A percentile compares a stretch with the other conserved stretches of the same genome.
phyloP scores from a whole-genome alignment of 2,113 vertebrate genomes.

The Xenopus tropicalis region DNA sequence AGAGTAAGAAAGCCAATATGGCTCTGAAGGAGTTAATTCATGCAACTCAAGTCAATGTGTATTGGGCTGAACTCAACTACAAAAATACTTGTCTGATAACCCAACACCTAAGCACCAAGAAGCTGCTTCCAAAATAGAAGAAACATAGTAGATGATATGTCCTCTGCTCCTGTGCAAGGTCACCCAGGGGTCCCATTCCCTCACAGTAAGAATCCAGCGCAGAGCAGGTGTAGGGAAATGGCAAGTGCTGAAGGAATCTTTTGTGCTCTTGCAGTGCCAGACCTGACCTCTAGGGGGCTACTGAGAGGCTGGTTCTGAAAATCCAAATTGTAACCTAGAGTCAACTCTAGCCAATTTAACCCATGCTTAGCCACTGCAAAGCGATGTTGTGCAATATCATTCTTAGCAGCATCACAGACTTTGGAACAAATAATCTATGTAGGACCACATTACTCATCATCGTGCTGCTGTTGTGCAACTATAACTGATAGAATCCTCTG shows the following conservation, averaged over 20 bases:
- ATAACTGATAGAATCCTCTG: too few species aligned
- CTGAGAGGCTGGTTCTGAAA: slow-evolving; percentile 31
- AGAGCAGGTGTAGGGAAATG: slow-evolving; percentile 30
- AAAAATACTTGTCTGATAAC: too few species aligned
- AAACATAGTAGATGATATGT: background rate
- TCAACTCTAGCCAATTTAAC: background rate
- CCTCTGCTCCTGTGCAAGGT: background rate
- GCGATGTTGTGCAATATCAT: background rate
- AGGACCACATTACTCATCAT: too few species aligned
- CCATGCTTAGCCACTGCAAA: slow-evolving; percentile 17
- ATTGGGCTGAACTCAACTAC: background rate
- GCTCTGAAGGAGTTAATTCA: too few species aligned
- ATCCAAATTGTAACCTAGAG: background rate
- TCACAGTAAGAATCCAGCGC: slow-evolving; percentile 1
- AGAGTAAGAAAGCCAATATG: too few species aligned
- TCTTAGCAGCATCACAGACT: too few species aligned
- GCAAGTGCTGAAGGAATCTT: slow-evolving; percentile 10
- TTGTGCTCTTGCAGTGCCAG: slow-evolving; percentile 28
- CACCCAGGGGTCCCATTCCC: background rate
- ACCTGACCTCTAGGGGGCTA: slow-evolving; percentile 19
- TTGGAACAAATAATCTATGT: too few species aligned
- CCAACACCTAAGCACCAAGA: too few species aligned
- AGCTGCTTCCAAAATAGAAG: too few species aligned
- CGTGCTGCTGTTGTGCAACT: too few species aligned
- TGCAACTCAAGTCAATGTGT: too few species aligned